These are phyloP conservation scores for Psilopogon haemacephalus DNA, from an alignment of 2,113 vertebrate species.

Conservation along the genomic window DNA sequence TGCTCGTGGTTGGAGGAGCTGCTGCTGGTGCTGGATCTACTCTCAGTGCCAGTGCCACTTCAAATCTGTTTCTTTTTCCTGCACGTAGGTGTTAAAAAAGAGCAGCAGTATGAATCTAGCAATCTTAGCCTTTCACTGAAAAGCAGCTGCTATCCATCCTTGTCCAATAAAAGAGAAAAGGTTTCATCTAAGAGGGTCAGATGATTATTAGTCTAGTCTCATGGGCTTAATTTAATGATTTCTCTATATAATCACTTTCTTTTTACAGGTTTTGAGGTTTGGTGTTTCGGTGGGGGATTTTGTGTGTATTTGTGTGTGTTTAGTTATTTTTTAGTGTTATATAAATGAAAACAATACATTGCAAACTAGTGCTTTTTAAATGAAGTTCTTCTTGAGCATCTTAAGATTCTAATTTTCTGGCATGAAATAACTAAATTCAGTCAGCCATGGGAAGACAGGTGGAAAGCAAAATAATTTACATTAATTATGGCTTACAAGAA, in stretches of 20 bases:
- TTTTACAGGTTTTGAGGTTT: not conserved
- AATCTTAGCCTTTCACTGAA: not conserved
- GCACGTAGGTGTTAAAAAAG: not conserved
- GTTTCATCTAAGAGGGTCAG: not conserved
- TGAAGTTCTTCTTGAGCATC: not conserved
- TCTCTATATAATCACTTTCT: not conserved
- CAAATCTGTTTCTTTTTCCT: not conserved
- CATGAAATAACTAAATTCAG: not conserved
- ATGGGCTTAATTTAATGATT: not conserved
- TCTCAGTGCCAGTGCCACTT: too few relatives aligned
- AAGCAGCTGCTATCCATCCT: not conserved
- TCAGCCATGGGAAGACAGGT: not conserved
- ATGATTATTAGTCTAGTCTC: not conserved
- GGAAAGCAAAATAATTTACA: not conserved
- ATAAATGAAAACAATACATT: not conserved
- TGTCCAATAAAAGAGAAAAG: not conserved
- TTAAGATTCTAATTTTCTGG: not conserved
- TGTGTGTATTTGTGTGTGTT: too few relatives aligned
- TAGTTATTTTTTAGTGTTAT: not conserved
- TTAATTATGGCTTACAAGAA: not conserved
- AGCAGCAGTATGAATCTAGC: not conserved
- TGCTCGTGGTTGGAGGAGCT: too few relatives aligned
- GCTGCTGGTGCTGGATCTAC: too few relatives aligned
- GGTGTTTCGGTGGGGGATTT: too few relatives aligned
- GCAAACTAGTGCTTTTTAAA: not conserved